phyloP scores from a whole-genome alignment of 2,888 invertebrate species.

The Galerucella pusilla region DNA sequence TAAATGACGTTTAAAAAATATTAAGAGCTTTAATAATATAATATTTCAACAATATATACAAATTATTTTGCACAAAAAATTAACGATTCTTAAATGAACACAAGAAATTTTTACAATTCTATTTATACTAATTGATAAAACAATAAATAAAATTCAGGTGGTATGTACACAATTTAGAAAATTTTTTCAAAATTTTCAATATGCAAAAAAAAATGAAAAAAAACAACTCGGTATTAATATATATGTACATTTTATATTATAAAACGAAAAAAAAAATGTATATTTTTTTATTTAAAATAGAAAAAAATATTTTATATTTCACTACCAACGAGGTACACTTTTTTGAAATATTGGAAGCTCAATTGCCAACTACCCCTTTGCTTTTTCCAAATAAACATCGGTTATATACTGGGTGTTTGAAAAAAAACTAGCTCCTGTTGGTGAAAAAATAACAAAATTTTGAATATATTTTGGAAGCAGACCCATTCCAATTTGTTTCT shows the following conservation, averaged over 20 bases:
- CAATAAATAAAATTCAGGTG: conserved; percentile 29
- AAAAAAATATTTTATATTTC: no score
- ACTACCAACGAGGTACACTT: no score
- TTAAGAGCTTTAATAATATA: conserved; percentile 28
- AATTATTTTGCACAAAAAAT: conserved; percentile 43
- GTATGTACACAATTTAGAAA: conserved; percentile 18
- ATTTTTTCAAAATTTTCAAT: not conserved
- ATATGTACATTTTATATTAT: not conserved
- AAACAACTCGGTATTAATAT: not conserved
- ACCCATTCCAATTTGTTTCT: no score
- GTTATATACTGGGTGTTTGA: no score
- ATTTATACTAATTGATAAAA: conserved; percentile 19
- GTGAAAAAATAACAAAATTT: no score
- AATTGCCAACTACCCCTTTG: no score
- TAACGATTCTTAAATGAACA: conserved; percentile 44
- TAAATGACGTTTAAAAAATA: conserved; percentile 3
- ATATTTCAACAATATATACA: conserved; percentile 49
- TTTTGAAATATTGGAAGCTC: no score
- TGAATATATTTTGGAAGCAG: no score
- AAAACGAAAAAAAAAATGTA: not conserved
- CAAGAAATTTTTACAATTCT: conserved; percentile 21
- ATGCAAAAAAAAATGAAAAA: not conserved
- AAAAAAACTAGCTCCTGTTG: no score
- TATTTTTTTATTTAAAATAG: no score
- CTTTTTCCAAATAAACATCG: no score